These are phyloP conservation scores for Sebastes matsubarae DNA, from an alignment of 2,797 vertebrate species.

Conservation along the genomic window DNA sequence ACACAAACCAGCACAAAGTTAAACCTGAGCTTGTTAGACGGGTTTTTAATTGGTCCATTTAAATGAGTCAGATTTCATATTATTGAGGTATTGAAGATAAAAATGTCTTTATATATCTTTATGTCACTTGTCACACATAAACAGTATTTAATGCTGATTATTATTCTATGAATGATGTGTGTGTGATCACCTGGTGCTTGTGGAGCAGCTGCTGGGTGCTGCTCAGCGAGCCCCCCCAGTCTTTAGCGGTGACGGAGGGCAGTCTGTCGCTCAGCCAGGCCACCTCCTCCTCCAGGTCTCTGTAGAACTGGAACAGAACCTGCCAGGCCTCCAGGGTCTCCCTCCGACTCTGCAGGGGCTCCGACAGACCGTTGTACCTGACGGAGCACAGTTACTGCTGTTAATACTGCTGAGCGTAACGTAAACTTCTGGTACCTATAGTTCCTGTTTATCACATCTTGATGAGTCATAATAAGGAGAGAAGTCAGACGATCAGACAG, in stretches of 20 bases:
- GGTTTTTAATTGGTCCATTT: background rate
- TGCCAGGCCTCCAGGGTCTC: constrained; percentile 84
- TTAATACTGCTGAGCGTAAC: background rate
- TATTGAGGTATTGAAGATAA: background rate
- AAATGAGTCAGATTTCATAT: too few relatives aligned
- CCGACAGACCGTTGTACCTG: constrained; percentile 85
- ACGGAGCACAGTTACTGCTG: background rate
- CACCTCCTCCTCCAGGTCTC: constrained; percentile 87
- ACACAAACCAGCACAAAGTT: background rate
- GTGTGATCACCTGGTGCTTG: constrained; percentile 85
- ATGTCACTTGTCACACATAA: too few relatives aligned
- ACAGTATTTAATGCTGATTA: too few relatives aligned
- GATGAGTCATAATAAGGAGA: too few relatives aligned
- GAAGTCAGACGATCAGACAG: background rate
- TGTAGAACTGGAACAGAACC: constrained; percentile 87
- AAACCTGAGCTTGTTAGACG: background rate
- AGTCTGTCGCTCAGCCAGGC: constrained; percentile 87
- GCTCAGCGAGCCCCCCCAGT: constrained; percentile 82
- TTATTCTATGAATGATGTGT: background rate
- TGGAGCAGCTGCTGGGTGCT: constrained; percentile 81
- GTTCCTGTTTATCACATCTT: background rate
- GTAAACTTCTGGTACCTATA: background rate
- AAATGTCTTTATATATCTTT: background rate
- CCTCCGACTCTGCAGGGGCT: constrained; percentile 81
- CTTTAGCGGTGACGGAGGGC: constrained; percentile 73